A percentile compares a stretch with the other conserved stretches of the same genome.
phyloP scores from a whole-genome alignment of 2,113 vertebrate genomes.

The Esox niger region DNA sequence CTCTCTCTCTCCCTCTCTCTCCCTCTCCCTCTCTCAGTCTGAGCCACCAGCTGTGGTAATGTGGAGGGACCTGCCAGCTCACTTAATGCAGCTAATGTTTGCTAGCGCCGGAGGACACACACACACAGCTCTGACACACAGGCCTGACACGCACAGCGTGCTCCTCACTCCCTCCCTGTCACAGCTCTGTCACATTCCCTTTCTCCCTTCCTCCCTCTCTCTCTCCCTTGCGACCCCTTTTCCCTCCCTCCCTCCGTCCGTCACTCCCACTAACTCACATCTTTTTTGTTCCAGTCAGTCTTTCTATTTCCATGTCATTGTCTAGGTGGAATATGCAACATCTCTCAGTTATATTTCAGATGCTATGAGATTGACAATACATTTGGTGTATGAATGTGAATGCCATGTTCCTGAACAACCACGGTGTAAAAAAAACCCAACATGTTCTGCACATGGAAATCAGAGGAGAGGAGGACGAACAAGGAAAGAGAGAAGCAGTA shows the following conservation, averaged over 20 bases:
- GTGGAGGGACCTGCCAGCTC: slow-evolving; percentile 79
- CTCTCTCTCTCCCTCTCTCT: no score
- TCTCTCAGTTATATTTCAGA: no score
- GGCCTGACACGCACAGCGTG: background rate
- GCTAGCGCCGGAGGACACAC: slow-evolving; percentile 73
- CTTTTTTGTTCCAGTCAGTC: slow-evolving; percentile 27
- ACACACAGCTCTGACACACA: no score
- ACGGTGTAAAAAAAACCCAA: no score
- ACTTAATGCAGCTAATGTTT: slow-evolving; percentile 83
- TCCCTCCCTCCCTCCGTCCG: slow-evolving; percentile 45
- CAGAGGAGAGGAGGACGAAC: slow-evolving; percentile 23
- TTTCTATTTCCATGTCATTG: slow-evolving; percentile 23
- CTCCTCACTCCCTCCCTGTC: slow-evolving; percentile 61
- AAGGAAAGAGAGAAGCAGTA: slow-evolving; percentile 37
- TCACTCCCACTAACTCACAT: slow-evolving; percentile 38
- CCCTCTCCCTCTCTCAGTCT: slow-evolving; percentile 31
- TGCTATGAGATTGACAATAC: no score
- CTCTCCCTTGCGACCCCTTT: slow-evolving; percentile 43
- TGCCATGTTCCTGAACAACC: no score
- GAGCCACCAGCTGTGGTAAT: slow-evolving; percentile 76
- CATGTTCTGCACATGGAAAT: no score
- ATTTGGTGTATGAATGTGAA: no score
- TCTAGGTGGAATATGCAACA: background rate
- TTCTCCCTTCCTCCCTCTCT: slow-evolving; percentile 43
- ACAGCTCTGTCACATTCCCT: slow-evolving; percentile 66